These are phyloP conservation scores for Moxostoma hubbsi DNA, from an alignment of 2,797 vertebrate genomes.

Conservation along the genomic window DNA sequence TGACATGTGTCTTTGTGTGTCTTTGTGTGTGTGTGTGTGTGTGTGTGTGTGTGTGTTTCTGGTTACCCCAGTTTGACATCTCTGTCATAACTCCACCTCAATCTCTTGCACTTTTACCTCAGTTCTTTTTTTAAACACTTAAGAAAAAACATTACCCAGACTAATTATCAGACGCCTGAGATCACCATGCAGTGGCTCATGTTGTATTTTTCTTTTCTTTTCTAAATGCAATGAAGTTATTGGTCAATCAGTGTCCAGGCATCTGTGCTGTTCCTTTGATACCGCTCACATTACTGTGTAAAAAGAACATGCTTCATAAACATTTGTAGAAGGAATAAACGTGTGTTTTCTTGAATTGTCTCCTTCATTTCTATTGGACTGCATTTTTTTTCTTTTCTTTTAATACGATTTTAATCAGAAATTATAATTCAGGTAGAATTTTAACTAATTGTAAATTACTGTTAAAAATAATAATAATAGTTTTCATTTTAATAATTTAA, in stretches of 20 bases:
- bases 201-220: constrained; percentile 31
- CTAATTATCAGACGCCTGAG: constrained; percentile 29
- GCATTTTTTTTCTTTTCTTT: background rate
- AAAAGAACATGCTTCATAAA: constrained; percentile 5
- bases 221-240: constrained; percentile 2
- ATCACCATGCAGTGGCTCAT: constrained; percentile 22
- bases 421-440: no score
- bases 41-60: constrained; percentile 48
- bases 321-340: constrained; percentile 31
- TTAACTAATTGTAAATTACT: no score
- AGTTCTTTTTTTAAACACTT: constrained; percentile 45
- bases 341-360: background rate
- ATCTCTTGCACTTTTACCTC: constrained; percentile 61
- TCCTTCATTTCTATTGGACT: background rate
- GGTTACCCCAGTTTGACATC: constrained; percentile 51
- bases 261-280: constrained; percentile 15
- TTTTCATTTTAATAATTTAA: no score
- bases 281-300: constrained; percentile 17
- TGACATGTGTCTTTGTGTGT: no score
- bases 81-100: constrained; percentile 69
- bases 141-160: constrained; percentile 33
- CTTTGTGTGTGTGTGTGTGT: constrained; percentile 59
- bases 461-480: no score
- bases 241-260: constrained; percentile 1
- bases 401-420: no score